Conservation (phyloP, 92 coral and sea anemone species). For the Heteractis magnifica region DNA sequence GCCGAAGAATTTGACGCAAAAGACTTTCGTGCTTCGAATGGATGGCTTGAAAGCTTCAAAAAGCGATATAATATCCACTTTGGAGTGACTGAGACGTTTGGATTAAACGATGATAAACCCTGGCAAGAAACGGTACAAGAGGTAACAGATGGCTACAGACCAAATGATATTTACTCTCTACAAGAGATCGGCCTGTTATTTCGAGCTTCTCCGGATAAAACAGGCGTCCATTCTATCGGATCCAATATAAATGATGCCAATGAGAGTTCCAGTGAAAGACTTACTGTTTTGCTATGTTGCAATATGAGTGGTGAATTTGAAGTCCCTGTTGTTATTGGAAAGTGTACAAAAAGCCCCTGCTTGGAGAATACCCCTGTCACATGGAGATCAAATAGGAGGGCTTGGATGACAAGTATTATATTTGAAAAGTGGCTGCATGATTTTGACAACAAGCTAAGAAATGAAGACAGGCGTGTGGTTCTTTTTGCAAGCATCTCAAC, state of each 20-base stretch:
- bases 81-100: constrained; percentile 7
- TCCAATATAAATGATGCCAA: constrained; percentile 2
- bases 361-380: constrained; percentile 17
- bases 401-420: constrained; percentile 44
- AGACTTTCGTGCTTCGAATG: constrained; percentile 41
- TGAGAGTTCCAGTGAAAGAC: constrained; percentile 19
- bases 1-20: constrained; percentile 43
- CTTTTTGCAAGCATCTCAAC: constrained; percentile 27
- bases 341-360: constrained; percentile 7
- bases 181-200: constrained; percentile 31
- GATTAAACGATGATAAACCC: constrained; percentile 21
- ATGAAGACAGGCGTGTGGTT: constrained; percentile 17
- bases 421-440: constrained; percentile 36
- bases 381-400: constrained; percentile 37
- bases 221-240: background rate
- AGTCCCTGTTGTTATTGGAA: constrained; percentile 32
- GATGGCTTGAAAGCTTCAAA: constrained; percentile 43
- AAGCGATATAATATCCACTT: constrained; percentile 24
- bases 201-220: constrained; percentile 38
- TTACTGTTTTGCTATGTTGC: constrained; percentile 31
- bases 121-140: constrained; percentile 28
- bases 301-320: constrained; percentile 35
- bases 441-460: constrained; percentile 24
- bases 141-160: constrained; percentile 37
- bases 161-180: constrained; percentile 25